These are phyloP conservation scores for Magallana gigas DNA, from an alignment of 1,140 invertebrate genomes.

Conservation along the genomic window DNA sequence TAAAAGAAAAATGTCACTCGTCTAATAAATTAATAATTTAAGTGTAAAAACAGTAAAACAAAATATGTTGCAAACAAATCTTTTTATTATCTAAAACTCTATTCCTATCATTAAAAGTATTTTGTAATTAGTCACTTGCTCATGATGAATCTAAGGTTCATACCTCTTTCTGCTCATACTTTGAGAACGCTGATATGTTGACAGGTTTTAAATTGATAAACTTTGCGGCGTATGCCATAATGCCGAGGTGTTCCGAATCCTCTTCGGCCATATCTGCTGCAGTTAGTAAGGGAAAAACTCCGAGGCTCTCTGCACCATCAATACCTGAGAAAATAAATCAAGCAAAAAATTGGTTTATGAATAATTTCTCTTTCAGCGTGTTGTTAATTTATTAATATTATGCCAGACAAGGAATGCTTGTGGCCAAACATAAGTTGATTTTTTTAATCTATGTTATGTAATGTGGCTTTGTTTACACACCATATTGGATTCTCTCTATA, in stretches of 20 bases:
- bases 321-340: constrained; percentile 69
- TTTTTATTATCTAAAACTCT: too few relatives aligned
- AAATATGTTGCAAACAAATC: background rate
- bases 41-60: background rate
- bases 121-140: too few relatives aligned
- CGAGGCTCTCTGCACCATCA: constrained; percentile 78
- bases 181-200: constrained; percentile 20
- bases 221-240: constrained; percentile 95
- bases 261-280: constrained; percentile 95
- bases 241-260: constrained; percentile 94
- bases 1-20: background rate
- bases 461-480: constrained; percentile 13
- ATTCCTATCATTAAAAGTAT: too few relatives aligned
- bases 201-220: constrained; percentile 91
- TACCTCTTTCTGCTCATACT: constrained; percentile 41
- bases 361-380: background rate
- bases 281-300: constrained; percentile 92
- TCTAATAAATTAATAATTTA: too few relatives aligned
- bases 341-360: background rate
- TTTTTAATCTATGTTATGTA: background rate
- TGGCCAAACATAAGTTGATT: too few relatives aligned
- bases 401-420: background rate
- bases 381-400: background rate
- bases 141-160: too few relatives aligned
- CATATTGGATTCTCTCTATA: constrained; percentile 53